Evolutionary conservation across 2,113 vertebrate genomes (phyloP), one percentile per base, ranked within the genome.

Genomic region (Ophiodon elongatus): DNA sequence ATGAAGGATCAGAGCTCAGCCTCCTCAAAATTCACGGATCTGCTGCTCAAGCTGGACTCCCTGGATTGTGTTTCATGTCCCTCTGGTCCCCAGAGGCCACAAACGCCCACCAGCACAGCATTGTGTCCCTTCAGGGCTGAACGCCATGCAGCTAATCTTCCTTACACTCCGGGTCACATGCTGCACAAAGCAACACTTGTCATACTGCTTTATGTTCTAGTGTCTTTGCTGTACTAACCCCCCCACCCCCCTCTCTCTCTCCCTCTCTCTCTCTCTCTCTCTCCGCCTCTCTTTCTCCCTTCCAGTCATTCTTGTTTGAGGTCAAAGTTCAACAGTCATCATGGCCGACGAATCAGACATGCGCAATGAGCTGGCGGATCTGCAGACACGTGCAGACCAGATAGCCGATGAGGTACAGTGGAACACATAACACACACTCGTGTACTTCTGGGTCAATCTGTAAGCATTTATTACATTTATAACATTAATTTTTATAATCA

Each of bases 271-370:
- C 39, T 60, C 13, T 70, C 25, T 43, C 47, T 31, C 21, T n/a
- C 15, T 67, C 23, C 35, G 2, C 76, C 41, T 31, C 9, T 27
- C 37, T 70, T 10, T 57, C 0, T 86, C 29, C 14, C 27, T 23
- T 8, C 19, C 85, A 92, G 92, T 71, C 29, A 68, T 88, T 77
- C 72, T 56, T 41, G 77, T 82, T 89, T 92, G 91, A 89, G 85
- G 73, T 86, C 86, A 91, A 94, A 59, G 23, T 89, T 93, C 79
- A 87, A 77, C 84, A 87, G 84, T 93, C 88, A 76, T 41, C 89
- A 99, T 99, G 98, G 98, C 97, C 0, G 97, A 99, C 77, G 98
- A 99, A 14, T 94, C 97, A 0, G 98, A 99, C 87, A 99, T 99
- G 98, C 98, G 98, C 95, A 99, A 99, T 94, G 98, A 99, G 94